Percentiles rank a stretch among this genome's conserved stretches.
These are phyloP conservation scores for Eulemur albifrons DNA, from an alignment of 2,797 vertebrate species.

Conservation along the genomic window DNA sequence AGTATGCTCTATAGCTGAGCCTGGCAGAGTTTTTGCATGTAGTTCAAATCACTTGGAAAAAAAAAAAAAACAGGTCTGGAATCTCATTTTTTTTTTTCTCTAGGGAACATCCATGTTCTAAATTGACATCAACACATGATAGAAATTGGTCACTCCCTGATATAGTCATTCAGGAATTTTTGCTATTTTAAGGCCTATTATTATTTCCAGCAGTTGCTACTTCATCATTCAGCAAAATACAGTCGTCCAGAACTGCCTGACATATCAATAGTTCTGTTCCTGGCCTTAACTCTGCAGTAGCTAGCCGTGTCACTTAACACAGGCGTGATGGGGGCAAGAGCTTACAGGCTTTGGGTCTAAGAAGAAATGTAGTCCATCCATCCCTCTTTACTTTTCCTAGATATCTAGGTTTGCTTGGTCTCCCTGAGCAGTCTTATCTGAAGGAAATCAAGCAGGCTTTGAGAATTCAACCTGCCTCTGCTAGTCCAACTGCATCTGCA, in stretches of 20 bases:
- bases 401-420: not conserved
- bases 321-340: not conserved
- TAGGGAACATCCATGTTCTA: constrained; percentile 60
- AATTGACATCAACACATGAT: constrained; percentile 76
- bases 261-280: constrained; percentile 20
- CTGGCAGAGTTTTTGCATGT: constrained; percentile 5
- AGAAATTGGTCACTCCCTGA: constrained; percentile 74
- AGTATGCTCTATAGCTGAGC: constrained; percentile 40
- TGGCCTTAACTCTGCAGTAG: constrained; percentile 20
- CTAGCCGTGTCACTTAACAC: not conserved
- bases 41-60: constrained; percentile 53
- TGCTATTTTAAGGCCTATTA: constrained; percentile 75
- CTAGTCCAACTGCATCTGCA: not conserved
- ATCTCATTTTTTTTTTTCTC: constrained; percentile 66
- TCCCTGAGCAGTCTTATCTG: not conserved
- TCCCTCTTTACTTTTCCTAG: not conserved
- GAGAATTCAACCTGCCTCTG: not conserved
- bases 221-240: constrained; percentile 71
- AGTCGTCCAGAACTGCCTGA: constrained; percentile 57
- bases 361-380: not conserved
- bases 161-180: constrained; percentile 74
- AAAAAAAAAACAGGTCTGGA: constrained; percentile 1
- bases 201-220: constrained; percentile 75
- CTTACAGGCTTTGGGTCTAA: not conserved
- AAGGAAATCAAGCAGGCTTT: not conserved